Evolutionary conservation across 2,113 vertebrate genomes (phyloP).

Genomic region (Electrona antarctica): DNA sequence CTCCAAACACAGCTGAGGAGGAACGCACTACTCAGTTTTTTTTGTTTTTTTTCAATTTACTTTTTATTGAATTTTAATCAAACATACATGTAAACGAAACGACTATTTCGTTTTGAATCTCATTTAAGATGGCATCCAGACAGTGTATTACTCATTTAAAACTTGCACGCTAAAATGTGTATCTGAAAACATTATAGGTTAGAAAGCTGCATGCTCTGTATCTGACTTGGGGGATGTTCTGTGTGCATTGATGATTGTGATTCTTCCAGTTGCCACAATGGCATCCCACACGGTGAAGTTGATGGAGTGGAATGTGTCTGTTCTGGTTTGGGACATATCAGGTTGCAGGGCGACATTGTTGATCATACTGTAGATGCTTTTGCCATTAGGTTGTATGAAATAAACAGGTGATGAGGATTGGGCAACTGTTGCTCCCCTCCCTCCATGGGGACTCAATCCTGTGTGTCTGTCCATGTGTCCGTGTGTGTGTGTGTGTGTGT

Average conservation of each 20-base stretch:
- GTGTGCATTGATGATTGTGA: conserved; percentile 76
- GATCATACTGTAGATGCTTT: conserved; percentile 62
- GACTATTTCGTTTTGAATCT: too few relatives aligned
- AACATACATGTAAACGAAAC: too few relatives aligned
- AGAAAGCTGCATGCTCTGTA: too few relatives aligned
- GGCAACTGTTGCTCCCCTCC: conserved; percentile 59
- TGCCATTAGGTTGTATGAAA: conserved; percentile 58
- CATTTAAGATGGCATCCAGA: too few relatives aligned
- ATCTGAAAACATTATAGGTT: too few relatives aligned
- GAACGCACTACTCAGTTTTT: too few relatives aligned
- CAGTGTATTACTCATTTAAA: too few relatives aligned
- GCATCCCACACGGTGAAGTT: conserved; percentile 59
- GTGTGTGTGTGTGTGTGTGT: not conserved
- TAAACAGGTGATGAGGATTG: conserved; percentile 78
- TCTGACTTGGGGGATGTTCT: too few relatives aligned
- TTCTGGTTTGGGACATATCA: conserved; percentile 54
- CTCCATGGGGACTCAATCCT: conserved; percentile 32
- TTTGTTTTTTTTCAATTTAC: too few relatives aligned
- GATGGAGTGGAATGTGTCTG: conserved; percentile 61
- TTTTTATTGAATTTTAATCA: too few relatives aligned
- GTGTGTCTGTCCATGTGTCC: conserved; percentile 7
- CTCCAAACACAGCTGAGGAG: too few relatives aligned
- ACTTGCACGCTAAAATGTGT: too few relatives aligned
- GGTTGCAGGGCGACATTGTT: conserved; percentile 74
- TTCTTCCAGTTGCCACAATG: conserved; percentile 69